Percentiles rank a stretch among this genome's conserved stretches.
Evolutionary conservation across 2,797 vertebrate species (phyloP).

Genomic region (Propithecus deckenii): DNA sequence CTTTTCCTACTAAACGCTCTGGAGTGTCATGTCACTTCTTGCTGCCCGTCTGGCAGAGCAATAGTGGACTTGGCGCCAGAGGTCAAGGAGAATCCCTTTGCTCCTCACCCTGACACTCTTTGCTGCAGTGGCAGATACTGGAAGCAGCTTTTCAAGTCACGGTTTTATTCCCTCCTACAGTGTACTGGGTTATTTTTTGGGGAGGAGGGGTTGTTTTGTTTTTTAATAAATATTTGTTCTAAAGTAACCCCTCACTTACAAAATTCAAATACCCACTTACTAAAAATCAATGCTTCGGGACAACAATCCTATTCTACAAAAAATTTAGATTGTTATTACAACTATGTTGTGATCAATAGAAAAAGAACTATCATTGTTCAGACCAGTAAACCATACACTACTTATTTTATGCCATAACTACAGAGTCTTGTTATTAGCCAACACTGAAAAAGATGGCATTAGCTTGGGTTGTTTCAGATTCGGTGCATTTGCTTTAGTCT

Average conservation of each 20-base stretch:
- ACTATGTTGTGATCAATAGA: background rate
- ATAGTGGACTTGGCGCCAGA: background rate
- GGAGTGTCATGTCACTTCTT: background rate
- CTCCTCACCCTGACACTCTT: background rate
- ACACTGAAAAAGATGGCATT: background rate
- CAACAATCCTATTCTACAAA: background rate
- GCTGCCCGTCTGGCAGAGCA: background rate
- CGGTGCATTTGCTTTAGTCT: background rate
- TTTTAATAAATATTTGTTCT: slow-evolving; percentile 28
- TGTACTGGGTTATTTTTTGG: background rate
- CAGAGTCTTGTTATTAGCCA: background rate
- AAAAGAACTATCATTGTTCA: background rate
- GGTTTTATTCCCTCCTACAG: background rate
- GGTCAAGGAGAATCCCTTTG: background rate
- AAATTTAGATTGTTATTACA: background rate
- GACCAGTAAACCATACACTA: background rate
- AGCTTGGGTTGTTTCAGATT: background rate
- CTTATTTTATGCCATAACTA: background rate
- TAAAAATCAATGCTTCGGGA: slow-evolving; percentile 13
- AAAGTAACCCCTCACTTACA: slow-evolving; percentile 5
- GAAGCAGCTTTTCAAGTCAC: background rate
- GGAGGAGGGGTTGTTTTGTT: background rate
- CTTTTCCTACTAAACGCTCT: background rate
- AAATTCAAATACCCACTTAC: slow-evolving; percentile 30
- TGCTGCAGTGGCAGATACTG: background rate